A percentile compares a stretch with the other conserved stretches of the same genome.
Evolutionary conservation across 1,140 invertebrate genomes (phyloP).

Genomic region (Heliothis virescens): DNA sequence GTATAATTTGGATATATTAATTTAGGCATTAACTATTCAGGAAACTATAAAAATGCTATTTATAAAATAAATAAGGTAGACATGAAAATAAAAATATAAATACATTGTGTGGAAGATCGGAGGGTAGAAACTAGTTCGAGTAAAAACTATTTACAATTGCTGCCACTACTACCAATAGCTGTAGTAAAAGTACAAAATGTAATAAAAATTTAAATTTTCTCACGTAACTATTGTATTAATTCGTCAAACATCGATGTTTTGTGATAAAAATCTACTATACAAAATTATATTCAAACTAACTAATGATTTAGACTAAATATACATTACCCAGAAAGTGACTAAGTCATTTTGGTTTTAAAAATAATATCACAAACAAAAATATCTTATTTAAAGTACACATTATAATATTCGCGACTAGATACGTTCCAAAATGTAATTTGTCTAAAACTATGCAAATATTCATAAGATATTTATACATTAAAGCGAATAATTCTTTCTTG

Average conservation of each 20-base stretch:
- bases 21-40: conserved; percentile 1
- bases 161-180: conserved; percentile 19
- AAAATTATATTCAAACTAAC: conserved; percentile 32
- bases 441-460: conserved; percentile 51
- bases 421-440: conserved; percentile 1
- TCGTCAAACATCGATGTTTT: conserved; percentile 45
- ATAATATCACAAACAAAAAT: conserved; percentile 43
- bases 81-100: neutral
- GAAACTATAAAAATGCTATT: conserved; percentile 21
- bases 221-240: conserved; percentile 42
- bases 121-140: neutral
- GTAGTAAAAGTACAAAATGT: conserved; percentile 43
- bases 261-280: conserved; percentile 31
- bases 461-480: conserved; percentile 52
- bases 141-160: conserved; percentile 15
- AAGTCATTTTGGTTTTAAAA: conserved; percentile 11
- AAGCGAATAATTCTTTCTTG: conserved; percentile 38
- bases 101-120: conserved; percentile 18
- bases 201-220: conserved; percentile 29
- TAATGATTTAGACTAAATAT: conserved; percentile 36
- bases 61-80: conserved; percentile 8
- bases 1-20: conserved; percentile 26
- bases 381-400: conserved; percentile 25
- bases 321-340: conserved; percentile 25
- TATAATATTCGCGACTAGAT: conserved; percentile 27